Evolutionary conservation across 2,113 vertebrate species (phyloP).

Genomic region (Vimba vimba): DNA sequence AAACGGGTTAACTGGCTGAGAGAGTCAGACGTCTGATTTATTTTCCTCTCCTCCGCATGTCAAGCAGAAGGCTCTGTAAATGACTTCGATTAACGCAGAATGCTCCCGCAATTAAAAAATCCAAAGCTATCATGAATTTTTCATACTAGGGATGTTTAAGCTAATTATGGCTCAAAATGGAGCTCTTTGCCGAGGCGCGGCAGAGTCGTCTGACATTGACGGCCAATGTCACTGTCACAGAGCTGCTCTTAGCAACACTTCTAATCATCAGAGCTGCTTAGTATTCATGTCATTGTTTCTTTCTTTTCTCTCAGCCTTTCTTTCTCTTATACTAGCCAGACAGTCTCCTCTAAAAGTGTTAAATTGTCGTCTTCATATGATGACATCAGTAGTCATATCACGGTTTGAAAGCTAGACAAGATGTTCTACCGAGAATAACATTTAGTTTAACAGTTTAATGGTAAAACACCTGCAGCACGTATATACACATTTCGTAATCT

Average conservation of each 20-base stretch:
- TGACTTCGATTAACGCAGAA: slow-evolving; percentile 88
- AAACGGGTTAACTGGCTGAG: slow-evolving; percentile 46
- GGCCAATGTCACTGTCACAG: slow-evolving; percentile 88
- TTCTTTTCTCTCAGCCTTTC: slow-evolving; percentile 43
- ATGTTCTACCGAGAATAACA: not conserved
- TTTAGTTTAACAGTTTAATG: not conserved
- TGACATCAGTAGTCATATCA: slow-evolving; percentile 27
- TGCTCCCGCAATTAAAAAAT: slow-evolving; percentile 87
- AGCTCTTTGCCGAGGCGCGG: slow-evolving; percentile 83
- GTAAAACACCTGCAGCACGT: not conserved
- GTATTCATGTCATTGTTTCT: slow-evolving; percentile 76
- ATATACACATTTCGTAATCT: not conserved
- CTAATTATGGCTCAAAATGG: slow-evolving; percentile 88
- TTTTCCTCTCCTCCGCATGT: slow-evolving; percentile 33
- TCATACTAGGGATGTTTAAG: slow-evolving; percentile 88
- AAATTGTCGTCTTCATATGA: slow-evolving; percentile 36
- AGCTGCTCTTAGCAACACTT: slow-evolving; percentile 79
- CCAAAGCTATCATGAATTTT: slow-evolving; percentile 90
- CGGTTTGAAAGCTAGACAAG: slow-evolving; percentile 20
- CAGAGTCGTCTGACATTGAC: slow-evolving; percentile 82
- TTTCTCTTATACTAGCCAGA: not conserved
- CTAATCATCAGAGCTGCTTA: slow-evolving; percentile 83
- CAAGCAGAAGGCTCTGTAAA: slow-evolving; percentile 77
- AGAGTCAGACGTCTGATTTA: slow-evolving; percentile 50
- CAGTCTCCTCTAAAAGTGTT: slow-evolving; percentile 14